Base-by-base conservation (phyloP, 2,888 invertebrate species). In the Syrphus vitripennis region DNA sequence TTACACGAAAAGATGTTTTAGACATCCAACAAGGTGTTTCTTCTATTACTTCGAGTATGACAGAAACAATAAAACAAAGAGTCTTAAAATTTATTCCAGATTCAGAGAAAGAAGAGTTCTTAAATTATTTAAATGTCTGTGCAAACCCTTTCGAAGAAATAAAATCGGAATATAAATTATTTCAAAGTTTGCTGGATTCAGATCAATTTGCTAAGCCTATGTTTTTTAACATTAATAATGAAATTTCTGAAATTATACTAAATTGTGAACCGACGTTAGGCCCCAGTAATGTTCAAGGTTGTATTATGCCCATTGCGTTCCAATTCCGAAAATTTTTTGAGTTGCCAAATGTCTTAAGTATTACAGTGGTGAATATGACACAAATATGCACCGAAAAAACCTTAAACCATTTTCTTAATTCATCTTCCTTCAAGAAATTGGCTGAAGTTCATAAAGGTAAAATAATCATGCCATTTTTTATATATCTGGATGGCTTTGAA, bases 401-500 rank as follows among this genome's bases (percentile, higher is more conserved):
- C 3, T 34, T 34, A 57, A 31, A 31, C 12, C 59, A 79, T 71
- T 75, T 83, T 48, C 5, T 63, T 29, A 83, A 83, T 57, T 67
- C 75, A 6, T 37, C 42, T 57, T 79, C 55, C 12, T 83, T 83
- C 14, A 83, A 75, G 53, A 21, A 83, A 24, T 72, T 59, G 40
- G 12, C 29, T 24, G 19, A 29, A 12, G 21, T 50, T 65, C 57
- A 74, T 70, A 4, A 21, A 42, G 37, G 34, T 42, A 79, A 76
- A 79, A 71, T 31, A 26, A 57, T 77, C 4, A 77, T 81, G n/a
- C 80, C 84, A 55, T 72, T 29, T 61, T 69, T 86, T 14, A 29
- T 86, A 29, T 86, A 86, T 55, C 45, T 81, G 0, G 77, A 81
- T 70, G 77, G 55, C 16, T 86, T 86, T 71, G 86, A 81, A 63